Evolutionary conservation across 2,888 invertebrate species (phyloP), one percentile per base, ranked within the genome.

Genomic region (Heliothis peltigera): DNA sequence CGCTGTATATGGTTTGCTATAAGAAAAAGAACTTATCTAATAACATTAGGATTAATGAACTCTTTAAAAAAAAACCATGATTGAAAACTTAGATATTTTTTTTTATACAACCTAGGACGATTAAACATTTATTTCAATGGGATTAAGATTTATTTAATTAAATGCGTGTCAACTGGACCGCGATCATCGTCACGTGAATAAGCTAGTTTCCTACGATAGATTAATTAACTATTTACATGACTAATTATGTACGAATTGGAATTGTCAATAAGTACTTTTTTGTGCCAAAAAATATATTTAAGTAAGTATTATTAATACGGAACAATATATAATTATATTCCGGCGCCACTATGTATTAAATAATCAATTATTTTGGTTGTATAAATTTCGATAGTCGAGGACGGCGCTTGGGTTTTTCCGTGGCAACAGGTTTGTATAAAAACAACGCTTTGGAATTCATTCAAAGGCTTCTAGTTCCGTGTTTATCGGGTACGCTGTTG

Each of bases 391-490:
- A 43, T 22, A 7, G 67, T 60, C 57, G 59, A 64, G 74, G 46
- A 54, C 46, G 18, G 3, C 15, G 48, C 17, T 55, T 48, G 85
- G 89, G 89, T 88, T 91, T 91, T 91, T 87, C 84, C 85, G 62
- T 64, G 47, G 68, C 69, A 80, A 88, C 90, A 86, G 85, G 89
- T 88, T 88, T 80, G 76, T 73, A 82, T 84, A 86, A 88, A 88
- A 87, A 88, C 85, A 74, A 72, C 72, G 76, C 64, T 75, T 25
- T 72, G 84, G 88, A 87, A 91, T 89, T 87, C 71, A 79, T 81
- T 72, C 82, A 79, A 81, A 64, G 79, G 77, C 71, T 75, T 70
- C 54, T 32, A 83, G 87, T 87, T 88, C 87, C 84, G 86, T 66
- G 84, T 85, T 84, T 78, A 83, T 28, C 19, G n/a, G n/a, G 47